Conservation (phyloP, 2,888 invertebrate genomes). For the Zygothrica quintamaculata region DNA sequence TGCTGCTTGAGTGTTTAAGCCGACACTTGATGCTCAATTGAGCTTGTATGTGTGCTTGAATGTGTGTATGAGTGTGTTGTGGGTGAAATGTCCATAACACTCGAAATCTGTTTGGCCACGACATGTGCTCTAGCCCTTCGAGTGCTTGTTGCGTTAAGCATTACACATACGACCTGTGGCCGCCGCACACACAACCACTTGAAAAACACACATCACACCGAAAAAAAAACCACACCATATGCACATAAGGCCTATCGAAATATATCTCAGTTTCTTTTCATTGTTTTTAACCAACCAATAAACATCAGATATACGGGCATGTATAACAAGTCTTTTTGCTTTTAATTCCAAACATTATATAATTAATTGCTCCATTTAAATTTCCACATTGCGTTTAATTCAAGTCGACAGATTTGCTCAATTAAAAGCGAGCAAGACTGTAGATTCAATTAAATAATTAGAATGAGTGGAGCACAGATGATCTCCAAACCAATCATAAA, state of each 20-base stretch:
- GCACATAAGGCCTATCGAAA: slow-evolving; percentile 13
- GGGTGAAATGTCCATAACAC: slow-evolving; percentile 70
- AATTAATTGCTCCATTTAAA: slow-evolving; percentile 56
- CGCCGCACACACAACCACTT: slow-evolving; percentile 70
- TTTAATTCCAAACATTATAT: slow-evolving; percentile 17
- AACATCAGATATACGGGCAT: background rate
- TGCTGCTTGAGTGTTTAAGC: slow-evolving; percentile 58
- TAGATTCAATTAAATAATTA: slow-evolving; percentile 51
- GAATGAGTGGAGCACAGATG: slow-evolving; percentile 23
- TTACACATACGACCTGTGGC: slow-evolving; percentile 79
- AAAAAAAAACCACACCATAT: slow-evolving; percentile 22
- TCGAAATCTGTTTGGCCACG: slow-evolving; percentile 74
- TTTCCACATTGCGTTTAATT: slow-evolving; percentile 44
- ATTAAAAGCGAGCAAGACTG: slow-evolving; percentile 36
- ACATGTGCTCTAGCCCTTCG: slow-evolving; percentile 73
- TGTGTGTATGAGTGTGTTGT: slow-evolving; percentile 30
- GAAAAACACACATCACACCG: slow-evolving; percentile 60
- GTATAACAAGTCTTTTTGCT: background rate
- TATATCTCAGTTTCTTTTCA: slow-evolving; percentile 34
- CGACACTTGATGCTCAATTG: slow-evolving; percentile 65
- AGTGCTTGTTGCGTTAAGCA: slow-evolving; percentile 60
- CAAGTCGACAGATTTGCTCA: slow-evolving; percentile 35
- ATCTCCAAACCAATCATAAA: slow-evolving; percentile 12
- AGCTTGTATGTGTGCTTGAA: slow-evolving; percentile 30
- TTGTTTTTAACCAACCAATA: slow-evolving; percentile 22